Base-by-base conservation (phyloP, 2,888 invertebrate genomes). In the Chironomus riparius region DNA sequence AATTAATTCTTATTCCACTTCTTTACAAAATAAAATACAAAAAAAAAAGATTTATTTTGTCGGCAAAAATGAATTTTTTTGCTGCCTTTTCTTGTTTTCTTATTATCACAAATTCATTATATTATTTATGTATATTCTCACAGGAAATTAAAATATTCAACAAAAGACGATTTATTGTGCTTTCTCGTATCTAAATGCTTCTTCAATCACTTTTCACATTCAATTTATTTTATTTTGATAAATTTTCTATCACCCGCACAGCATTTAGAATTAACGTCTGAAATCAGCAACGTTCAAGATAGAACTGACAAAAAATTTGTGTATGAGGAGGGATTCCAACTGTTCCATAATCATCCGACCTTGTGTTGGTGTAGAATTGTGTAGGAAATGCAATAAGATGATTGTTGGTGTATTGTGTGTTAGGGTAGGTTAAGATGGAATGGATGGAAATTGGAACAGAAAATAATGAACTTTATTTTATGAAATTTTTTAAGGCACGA, bases 281-380 rank as follows among this genome's bases (percentile, higher is more conserved):
- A 47, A 62, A 18, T 22, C 15, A 18, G 38, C 72, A 61, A 72
- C 72, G 72, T 72, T 62, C 62, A 18, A 62, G 18, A 50, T 50
- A 18, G 61, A 72, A 72, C 24, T 72, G 72, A 62, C 22, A 65
- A 24, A 22, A 65, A 21, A 12, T 65, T 6, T 65, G 10, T 65
- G 65, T 56, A 71, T 3, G 3, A 13, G n/a, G 15, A 71, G 2
- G 3, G 7, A 48, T 48, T 71, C 24, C 71, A 56, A 68, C 71
- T 71, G 71, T 71, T 71, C 56, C 50, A 13, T 3, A 48, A 70
- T 13, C 7, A 21, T 70, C n/a, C n/a, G 22, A 68, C 62, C 18
- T 62, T 68, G 70, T 70, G 47, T 70, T 48, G 48, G 70, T 70
- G 70, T 70, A 2, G 48, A n/a, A 48, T 48, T 48, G 48, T 38